A percentile compares a stretch with the other conserved stretches of the same genome.
Conservation (phyloP, 2,113 vertebrate genomes). For the Australoheros scitulus region DNA sequence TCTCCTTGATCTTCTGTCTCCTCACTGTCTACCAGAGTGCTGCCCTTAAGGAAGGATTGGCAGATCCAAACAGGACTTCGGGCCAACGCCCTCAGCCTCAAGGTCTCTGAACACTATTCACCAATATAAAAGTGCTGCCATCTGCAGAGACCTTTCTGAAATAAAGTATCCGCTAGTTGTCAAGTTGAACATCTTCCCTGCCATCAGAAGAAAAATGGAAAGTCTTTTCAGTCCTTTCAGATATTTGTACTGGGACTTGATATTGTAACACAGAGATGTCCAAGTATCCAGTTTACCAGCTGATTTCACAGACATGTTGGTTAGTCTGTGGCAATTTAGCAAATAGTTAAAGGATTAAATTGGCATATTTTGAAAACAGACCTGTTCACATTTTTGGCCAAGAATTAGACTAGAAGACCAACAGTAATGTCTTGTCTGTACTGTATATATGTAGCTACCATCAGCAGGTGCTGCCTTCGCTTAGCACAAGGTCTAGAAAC, state of each 20-base stretch:
- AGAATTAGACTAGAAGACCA: background rate
- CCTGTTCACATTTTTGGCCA: background rate
- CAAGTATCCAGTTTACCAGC: background rate
- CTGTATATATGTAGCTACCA: background rate
- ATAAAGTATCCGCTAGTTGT: background rate
- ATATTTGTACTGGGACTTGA: background rate
- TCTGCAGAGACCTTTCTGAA: background rate
- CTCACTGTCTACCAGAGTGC: constrained; percentile 80
- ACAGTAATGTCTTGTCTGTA: background rate
- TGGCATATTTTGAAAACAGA: background rate
- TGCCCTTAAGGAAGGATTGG: constrained; percentile 85
- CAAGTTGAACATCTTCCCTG: background rate
- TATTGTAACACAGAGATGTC: background rate
- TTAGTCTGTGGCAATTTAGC: background rate
- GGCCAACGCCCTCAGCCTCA: constrained; percentile 92
- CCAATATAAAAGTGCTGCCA: constrained; percentile 89
- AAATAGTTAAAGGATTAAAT: background rate
- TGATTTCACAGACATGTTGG: background rate
- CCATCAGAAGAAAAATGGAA: background rate
- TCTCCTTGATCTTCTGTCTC: background rate
- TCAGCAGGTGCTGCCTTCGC: background rate
- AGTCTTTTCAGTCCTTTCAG: background rate
- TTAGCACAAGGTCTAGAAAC: background rate
- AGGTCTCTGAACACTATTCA: constrained; percentile 95
- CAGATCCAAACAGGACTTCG: constrained; percentile 88